These are phyloP conservation scores for Ctenodactylus gundi DNA, from an alignment of 2,113 vertebrate genomes.

Conservation along the genomic window DNA sequence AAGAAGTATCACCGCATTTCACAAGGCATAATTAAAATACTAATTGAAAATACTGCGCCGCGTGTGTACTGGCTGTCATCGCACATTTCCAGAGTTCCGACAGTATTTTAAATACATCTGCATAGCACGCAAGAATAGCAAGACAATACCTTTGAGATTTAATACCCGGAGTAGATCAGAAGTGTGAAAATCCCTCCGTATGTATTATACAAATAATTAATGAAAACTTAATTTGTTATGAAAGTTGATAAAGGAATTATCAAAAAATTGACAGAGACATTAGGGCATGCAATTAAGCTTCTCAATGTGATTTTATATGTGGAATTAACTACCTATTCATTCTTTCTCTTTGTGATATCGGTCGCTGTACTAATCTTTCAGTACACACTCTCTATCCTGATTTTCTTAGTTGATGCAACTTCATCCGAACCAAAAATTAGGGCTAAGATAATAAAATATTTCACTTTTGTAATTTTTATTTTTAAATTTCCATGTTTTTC, in stretches of 20 bases:
- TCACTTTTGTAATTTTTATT: background rate
- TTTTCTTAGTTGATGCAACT: background rate
- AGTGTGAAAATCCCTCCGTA: background rate
- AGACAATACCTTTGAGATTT: background rate
- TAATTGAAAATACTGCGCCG: slow-evolving; percentile 41
- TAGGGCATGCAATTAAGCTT: background rate
- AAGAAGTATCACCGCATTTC: slow-evolving; percentile 35
- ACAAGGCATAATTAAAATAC: slow-evolving; percentile 50
- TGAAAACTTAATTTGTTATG: background rate
- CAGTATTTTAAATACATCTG: background rate
- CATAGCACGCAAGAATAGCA: background rate
- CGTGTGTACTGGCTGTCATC: background rate
- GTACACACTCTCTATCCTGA: background rate
- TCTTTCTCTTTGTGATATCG: background rate
- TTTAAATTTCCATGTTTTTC: background rate
- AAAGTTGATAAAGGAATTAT: background rate
- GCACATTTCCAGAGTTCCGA: background rate
- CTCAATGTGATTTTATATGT: background rate
- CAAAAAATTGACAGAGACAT: background rate
- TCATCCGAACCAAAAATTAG: background rate
- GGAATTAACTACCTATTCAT: background rate
- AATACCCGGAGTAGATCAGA: background rate
- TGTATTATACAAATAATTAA: background rate
- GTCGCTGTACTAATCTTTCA: background rate
- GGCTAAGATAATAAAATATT: background rate